Conservation (phyloP, 2,113 vertebrate genomes). For the Phrynosoma platyrhinos region DNA sequence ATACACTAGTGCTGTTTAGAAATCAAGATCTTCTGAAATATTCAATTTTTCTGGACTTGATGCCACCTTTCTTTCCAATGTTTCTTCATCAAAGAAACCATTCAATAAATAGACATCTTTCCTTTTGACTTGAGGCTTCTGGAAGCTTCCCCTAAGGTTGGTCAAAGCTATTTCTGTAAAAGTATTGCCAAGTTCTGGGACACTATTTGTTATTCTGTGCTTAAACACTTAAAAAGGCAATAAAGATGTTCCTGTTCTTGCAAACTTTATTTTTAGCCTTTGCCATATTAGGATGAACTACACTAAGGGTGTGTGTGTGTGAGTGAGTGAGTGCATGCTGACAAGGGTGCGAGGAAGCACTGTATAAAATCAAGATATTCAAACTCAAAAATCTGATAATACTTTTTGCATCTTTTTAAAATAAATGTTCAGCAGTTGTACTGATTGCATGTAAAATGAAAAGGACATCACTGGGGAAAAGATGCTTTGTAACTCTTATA, state of each 20-base stretch:
- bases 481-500: neutral
- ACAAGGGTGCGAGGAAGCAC: neutral
- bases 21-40: neutral
- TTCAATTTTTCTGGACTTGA: neutral
- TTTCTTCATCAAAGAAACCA: neutral
- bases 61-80: neutral
- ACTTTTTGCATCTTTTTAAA: neutral
- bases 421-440: neutral
- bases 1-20: neutral
- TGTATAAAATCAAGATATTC: neutral
- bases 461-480: neutral
- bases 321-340: neutral
- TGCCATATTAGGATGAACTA: neutral
- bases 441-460: neutral
- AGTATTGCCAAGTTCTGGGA: neutral
- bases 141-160: neutral
- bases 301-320: neutral
- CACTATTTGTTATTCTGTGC: neutral
- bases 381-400: neutral
- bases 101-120: neutral
- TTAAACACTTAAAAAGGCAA: neutral
- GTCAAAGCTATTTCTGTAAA: neutral
- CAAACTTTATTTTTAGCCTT: neutral
- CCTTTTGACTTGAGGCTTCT: neutral
- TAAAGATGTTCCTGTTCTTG: neutral